Base-by-base conservation (phyloP, 2,888 invertebrate species). In the Oligia fasciuncula region DNA sequence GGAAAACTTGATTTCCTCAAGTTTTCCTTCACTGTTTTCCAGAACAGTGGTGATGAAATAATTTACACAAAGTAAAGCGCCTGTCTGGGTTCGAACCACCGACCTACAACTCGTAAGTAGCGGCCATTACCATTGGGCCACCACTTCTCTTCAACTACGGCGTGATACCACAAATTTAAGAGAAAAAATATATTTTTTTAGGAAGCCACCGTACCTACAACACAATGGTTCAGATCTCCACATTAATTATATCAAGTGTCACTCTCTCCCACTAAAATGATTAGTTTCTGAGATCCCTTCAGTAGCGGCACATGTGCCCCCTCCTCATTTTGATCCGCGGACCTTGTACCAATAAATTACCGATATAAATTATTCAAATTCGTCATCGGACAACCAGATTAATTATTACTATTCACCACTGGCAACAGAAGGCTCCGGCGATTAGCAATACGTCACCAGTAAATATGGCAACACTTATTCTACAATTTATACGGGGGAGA, bases 401-500 rank as follows among this genome's bases (percentile, higher is more conserved):
- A 96, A 95, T 96, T 93, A 96, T 96, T 94, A 96, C 96, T 95
- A 96, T 93, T 95, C 93, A 91, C 92, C 91, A 94, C 92, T 93
- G 93, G 92, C 92, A 93, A 92, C 95, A 95, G 95, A 94, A 95
- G 96, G 95, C 93, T 92, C 92, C 93, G 87, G 93, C 94, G 95
- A 96, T 96, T 96, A 95, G 95, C 95, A 94, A 95, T 93, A 96
- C 95, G 96, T 96, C 96, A 96, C 95, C 94, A 91, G 95, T 96
- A 96, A 97, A 96, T 96, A 96, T 96, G 96, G 96, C 94, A 96
- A 96, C 96, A 96, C 96, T 96, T 96, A 96, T 96, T 96, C 93
- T 92, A 94, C 94, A 93, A 97, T 96, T 96, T 96, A 96, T 96
- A 93, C 92, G 88, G 93, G 95, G 94, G 94, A 93, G 93, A 93